Conservation (phyloP, 2,113 vertebrate genomes). For the Isurus oxyrinchus region DNA sequence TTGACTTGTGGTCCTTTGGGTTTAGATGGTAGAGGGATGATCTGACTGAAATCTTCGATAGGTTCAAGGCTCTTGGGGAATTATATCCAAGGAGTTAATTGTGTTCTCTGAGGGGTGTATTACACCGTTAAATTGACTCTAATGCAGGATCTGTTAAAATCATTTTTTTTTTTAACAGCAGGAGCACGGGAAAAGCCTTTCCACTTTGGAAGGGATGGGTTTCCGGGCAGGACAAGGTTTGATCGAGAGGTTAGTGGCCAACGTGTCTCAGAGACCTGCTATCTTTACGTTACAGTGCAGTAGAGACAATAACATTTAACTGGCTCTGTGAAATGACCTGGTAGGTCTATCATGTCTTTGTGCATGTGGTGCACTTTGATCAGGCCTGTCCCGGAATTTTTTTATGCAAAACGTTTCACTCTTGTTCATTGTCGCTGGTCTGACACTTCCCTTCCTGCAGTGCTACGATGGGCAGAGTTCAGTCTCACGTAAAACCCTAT, state of each 20-base stretch:
- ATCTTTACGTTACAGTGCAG: neutral
- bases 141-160: slow-evolving; percentile 7
- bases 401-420: neutral
- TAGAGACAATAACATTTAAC: neutral
- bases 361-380: neutral
- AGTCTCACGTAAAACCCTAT: neutral
- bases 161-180: slow-evolving; percentile 39
- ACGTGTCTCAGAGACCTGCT: neutral
- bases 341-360: neutral
- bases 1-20: neutral
- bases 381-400: neutral
- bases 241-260: slow-evolving; percentile 64
- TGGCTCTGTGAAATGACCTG: neutral
- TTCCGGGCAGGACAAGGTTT: slow-evolving; percentile 78
- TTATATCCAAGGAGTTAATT: neutral
- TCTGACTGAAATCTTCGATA: neutral
- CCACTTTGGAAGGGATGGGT: slow-evolving; percentile 69
- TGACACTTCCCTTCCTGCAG: neutral
- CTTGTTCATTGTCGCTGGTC: neutral
- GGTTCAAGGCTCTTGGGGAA: neutral
- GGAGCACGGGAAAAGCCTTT: slow-evolving; percentile 63
- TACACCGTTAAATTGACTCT: neutral
- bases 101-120: neutral
- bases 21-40: neutral
- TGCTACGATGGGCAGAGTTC: neutral